phyloP scores from a whole-genome alignment of 1,140 invertebrate species.

The Radopholus similis region DNA sequence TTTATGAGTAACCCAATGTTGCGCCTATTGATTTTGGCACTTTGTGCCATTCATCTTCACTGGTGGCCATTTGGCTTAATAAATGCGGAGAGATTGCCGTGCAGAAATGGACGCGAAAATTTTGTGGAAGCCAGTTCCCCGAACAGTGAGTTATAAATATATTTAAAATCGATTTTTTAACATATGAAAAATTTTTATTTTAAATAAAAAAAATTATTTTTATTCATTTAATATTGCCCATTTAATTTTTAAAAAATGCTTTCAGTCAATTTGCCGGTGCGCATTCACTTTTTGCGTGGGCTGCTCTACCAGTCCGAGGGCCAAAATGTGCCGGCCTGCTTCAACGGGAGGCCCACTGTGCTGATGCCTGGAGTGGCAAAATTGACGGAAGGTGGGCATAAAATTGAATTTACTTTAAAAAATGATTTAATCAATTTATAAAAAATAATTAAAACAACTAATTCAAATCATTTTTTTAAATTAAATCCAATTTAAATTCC shows the following conservation, averaged over 20 bases:
- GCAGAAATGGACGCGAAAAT: too few species aligned
- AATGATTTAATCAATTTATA: conserved; percentile 3
- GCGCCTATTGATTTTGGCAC: too few species aligned
- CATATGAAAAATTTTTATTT: not conserved
- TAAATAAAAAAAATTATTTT: not conserved
- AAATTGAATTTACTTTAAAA: not conserved
- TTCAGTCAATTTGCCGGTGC: conserved; percentile 9
- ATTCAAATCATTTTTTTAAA: not conserved
- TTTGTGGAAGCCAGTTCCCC: too few species aligned
- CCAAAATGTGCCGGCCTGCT: conserved; percentile 27
- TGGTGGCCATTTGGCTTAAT: too few species aligned
- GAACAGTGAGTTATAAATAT: too few species aligned
- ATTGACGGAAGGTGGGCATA: conserved; percentile 26
- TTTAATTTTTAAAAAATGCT: not conserved
- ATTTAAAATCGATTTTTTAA: too few species aligned
- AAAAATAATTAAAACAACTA: not conserved
- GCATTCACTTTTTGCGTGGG: conserved; percentile 35
- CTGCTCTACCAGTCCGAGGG: conserved; percentile 33
- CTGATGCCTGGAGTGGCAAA: conserved; percentile 40
- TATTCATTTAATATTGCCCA: not conserved
- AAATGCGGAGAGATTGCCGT: too few species aligned
- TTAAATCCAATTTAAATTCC: not conserved
- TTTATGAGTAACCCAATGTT: too few species aligned
- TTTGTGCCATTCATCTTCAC: too few species aligned
- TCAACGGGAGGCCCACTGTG: conserved; percentile 34